These are phyloP conservation scores for Acanthis flammea DNA, from an alignment of 2,797 vertebrate species.

Conservation along the genomic window DNA sequence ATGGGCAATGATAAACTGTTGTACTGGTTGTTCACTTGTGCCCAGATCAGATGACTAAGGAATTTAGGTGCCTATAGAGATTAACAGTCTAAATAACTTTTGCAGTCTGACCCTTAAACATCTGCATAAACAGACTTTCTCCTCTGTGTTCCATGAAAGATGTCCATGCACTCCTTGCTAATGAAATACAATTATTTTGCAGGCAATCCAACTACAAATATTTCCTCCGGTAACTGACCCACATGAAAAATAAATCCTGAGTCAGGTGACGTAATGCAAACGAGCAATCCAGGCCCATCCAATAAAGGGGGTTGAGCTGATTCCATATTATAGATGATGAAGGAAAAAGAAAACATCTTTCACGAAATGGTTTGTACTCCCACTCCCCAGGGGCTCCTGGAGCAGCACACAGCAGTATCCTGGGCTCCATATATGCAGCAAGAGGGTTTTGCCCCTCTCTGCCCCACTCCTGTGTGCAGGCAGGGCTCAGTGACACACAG, in stretches of 20 bases:
- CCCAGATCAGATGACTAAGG: slow-evolving; percentile 40
- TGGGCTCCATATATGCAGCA: background rate
- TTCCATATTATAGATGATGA: background rate
- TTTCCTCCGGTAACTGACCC: background rate
- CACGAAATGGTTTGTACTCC: background rate
- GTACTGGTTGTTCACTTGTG: background rate
- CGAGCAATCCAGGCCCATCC: background rate
- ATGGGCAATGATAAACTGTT: background rate
- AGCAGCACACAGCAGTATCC: background rate
- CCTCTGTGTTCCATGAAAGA: background rate
- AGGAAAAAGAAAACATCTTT: background rate
- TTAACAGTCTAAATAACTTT: background rate
- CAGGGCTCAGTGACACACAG: background rate
- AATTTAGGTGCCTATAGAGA: slow-evolving; percentile 25
- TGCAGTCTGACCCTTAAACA: background rate
- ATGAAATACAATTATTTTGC: background rate
- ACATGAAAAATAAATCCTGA: slow-evolving; percentile 21
- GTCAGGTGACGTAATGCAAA: background rate
- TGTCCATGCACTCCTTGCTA: background rate
- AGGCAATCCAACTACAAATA: background rate
- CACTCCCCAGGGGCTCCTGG: background rate
- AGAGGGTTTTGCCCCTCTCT: background rate
- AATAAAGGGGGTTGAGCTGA: background rate
- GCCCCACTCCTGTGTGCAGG: background rate
- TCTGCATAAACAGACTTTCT: background rate